Evolutionary conservation across 1,140 invertebrate species (phyloP), one percentile per base, ranked within the genome.

Genomic region (Anastrepha obliqua): DNA sequence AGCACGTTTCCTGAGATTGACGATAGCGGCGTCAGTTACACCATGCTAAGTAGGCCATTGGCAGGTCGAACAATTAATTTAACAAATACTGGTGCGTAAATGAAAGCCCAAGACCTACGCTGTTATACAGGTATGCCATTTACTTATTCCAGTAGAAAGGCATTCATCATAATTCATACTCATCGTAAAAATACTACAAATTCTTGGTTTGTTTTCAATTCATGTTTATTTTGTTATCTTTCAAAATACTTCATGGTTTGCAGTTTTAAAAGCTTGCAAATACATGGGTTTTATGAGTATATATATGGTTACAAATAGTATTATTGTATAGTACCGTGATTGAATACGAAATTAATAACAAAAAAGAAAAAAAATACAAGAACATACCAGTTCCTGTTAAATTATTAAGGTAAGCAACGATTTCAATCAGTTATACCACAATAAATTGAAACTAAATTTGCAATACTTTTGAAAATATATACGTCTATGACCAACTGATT

Each of bases 321-420:
- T n/a, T 11, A n/a, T n/a, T 67, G 70, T 81, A 81, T 55, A 81
- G 55, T 81, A 81, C 51, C 47, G 20, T 29, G 47, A 20, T 55
- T 2, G 47, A 81, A 81, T 81, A 74, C 67, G 15, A 74, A 47
- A 39, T 74, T 74, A 74, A 74, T 2, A 42, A 42, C 17, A 74
- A 74, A 44, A 74, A 55, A 74, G 39, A 81, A 81, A 51, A 29
- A 74, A 74, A 81, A 13, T 81, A 81, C 15, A 58, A 55, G 47
- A 29, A 81, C 51, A 81, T 81, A 55, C 74, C 47, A 55, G 74
- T 81, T 81, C 55, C 3, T 2, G 74, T 81, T 17, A 47, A 17
- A 81, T 81, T 55, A 81, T 55, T 81, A 47, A 74, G 8, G 44
- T 81, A 81, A 81, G 20, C n/a, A 81, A 81, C 74, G 74, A 55